Base-by-base conservation (phyloP, 2,888 invertebrate genomes). In the Seira sanloemensis region DNA sequence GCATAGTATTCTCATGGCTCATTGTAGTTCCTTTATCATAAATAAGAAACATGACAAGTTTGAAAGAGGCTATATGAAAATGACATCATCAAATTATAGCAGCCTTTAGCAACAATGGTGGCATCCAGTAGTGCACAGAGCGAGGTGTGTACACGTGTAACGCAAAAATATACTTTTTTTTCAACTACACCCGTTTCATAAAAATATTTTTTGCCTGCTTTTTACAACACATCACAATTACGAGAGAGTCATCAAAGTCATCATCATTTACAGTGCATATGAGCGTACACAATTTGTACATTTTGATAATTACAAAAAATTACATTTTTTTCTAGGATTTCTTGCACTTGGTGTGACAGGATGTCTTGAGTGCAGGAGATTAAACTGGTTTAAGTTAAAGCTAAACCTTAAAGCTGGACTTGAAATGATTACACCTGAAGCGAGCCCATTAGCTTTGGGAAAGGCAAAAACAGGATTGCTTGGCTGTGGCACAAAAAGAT, bases 1-100 rank as follows among this genome's bases (percentile, higher is more conserved):
- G 50, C 12, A 50, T 16, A 21, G n/a, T n/a, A n/a, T n/a, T n/a
- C 21, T 62, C 7, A 21, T 19, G 21, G 62, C 23, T 62, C 62
- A 62, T n/a, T n/a, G n/a, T n/a, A n/a, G n/a, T n/a, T n/a, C 62
- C 62, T 62, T 12, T 50, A 2, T 62, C 62, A 21, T 9, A 62
- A 21, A 21, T 5, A 62, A n/a, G 62, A 18, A 16, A 62, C 62
- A 62, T 62, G 62, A 62, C 62, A 62, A 62, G 62, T 23, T 62
- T 62, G 62, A 62, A 62, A n/a, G 62, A 62, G 62, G 62, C n/a
- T n/a, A 62, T 12, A 62, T 62, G 62, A 62, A 62, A 62, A 62
- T 62, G 62, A 62, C 62, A 62, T 62, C 62, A 62, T 62, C 62
- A 62, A 62, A 62, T n/a, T n/a, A n/a, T n/a, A 62, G 62, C 62